These are phyloP conservation scores for Steatocranus sp. DNA, from an alignment of 2,797 vertebrate species.

Conservation along the genomic window DNA sequence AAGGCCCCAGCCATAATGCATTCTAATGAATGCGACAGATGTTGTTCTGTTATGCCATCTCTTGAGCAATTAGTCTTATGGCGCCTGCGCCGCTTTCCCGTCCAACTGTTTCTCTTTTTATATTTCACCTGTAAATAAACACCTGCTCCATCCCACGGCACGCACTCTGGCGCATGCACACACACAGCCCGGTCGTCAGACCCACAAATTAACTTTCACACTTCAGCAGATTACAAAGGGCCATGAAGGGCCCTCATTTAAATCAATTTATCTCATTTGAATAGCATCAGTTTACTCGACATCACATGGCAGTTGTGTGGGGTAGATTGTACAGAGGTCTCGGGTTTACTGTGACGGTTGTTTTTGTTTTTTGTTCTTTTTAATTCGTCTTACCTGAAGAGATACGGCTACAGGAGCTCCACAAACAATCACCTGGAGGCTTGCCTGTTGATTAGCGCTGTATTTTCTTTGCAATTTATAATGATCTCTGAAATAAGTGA, in stretches of 20 bases:
- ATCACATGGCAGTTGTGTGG: slow-evolving; percentile 1
- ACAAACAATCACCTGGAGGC: background rate
- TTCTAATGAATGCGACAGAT: slow-evolving; percentile 82
- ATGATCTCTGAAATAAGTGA: slow-evolving; percentile 16
- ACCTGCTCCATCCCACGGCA: slow-evolving; percentile 59
- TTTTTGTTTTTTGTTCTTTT: background rate
- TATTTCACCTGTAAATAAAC: slow-evolving; percentile 76
- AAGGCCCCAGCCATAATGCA: slow-evolving; percentile 74
- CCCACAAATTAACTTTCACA: slow-evolving; percentile 72
- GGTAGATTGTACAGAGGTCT: background rate
- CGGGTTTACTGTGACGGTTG: background rate
- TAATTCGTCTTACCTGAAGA: background rate
- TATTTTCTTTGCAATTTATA: background rate
- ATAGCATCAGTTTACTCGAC: slow-evolving; percentile 35
- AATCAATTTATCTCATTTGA: slow-evolving; percentile 65
- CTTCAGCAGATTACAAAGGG: slow-evolving; percentile 55
- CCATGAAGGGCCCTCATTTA: slow-evolving; percentile 66
- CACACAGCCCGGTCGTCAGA: slow-evolving; percentile 10
- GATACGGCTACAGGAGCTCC: background rate
- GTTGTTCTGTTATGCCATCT: slow-evolving; percentile 76
- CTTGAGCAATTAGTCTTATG: slow-evolving; percentile 74
- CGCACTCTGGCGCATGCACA: slow-evolving; percentile 4
- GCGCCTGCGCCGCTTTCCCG: slow-evolving; percentile 47
- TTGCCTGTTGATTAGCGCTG: slow-evolving; percentile 12
- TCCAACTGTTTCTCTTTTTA: slow-evolving; percentile 69